Conservation (phyloP, 2,797 vertebrate species). For the Ctenopoma kingsleyae region DNA sequence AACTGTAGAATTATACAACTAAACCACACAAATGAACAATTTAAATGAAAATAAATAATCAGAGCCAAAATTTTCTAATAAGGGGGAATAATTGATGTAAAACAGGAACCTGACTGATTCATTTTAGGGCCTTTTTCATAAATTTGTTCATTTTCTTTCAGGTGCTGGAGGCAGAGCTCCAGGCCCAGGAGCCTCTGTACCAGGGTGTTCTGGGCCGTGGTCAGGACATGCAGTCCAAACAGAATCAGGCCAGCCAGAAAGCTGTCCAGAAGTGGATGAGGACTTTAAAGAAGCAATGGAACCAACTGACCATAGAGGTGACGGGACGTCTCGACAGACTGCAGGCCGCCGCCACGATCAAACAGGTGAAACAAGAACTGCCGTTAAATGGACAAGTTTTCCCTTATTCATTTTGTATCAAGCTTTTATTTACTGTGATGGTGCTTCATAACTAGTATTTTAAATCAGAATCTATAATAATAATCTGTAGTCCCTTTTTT, state of each 20-base stretch:
- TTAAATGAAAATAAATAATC: too few species aligned
- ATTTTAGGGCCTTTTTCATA: not conserved
- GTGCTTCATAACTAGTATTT: too few species aligned
- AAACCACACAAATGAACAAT: too few species aligned
- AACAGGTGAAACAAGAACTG: constrained; percentile 82
- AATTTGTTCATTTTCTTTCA: constrained; percentile 41
- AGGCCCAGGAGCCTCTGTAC: constrained; percentile 83
- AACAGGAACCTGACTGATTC: not conserved
- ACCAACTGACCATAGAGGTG: constrained; percentile 81
- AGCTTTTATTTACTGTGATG: too few species aligned
- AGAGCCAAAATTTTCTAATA: too few species aligned
- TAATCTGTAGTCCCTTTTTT: too few species aligned
- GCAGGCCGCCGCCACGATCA: constrained; percentile 84
- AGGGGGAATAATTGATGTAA: not conserved
- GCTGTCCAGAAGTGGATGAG: constrained; percentile 83
- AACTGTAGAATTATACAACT: too few species aligned
- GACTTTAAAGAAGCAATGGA: constrained; percentile 86
- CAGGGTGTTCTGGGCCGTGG: constrained; percentile 82
- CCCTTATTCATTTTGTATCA: too few species aligned
- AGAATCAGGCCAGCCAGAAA: constrained; percentile 37
- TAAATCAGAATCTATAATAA: too few species aligned
- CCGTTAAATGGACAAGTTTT: not conserved
- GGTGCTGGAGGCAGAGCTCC: constrained; percentile 88
- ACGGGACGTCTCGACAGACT: constrained; percentile 72
- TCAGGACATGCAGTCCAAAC: constrained; percentile 81